Percentiles rank a stretch among this genome's conserved stretches.
Evolutionary conservation across 2,888 invertebrate genomes (phyloP).

Genomic region (Tyria jacobaeae): DNA sequence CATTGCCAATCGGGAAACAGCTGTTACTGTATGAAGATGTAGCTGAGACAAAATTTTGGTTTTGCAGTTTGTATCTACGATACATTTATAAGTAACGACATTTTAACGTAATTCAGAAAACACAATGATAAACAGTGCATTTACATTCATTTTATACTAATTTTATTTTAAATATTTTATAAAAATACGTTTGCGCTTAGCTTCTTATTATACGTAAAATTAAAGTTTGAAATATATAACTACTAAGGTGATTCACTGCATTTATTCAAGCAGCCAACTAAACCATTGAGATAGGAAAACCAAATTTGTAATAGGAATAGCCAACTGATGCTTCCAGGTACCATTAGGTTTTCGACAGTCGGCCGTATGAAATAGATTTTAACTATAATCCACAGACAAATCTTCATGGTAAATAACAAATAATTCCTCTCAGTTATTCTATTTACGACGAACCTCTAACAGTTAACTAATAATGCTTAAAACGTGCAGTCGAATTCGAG

Average conservation of each 20-base stretch:
- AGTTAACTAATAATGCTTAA: neutral
- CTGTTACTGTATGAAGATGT: constrained; percentile 16
- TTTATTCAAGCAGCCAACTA: neutral
- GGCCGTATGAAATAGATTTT: neutral
- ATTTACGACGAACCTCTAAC: neutral
- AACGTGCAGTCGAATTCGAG: neutral
- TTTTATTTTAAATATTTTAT: too few relatives aligned
- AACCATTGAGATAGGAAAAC: neutral
- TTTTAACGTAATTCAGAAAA: neutral
- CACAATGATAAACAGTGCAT: neutral
- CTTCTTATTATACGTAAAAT: too few relatives aligned
- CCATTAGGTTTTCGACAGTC: neutral
- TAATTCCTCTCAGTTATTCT: neutral
- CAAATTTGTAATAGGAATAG: too few relatives aligned
- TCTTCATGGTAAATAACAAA: neutral
- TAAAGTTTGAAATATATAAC: too few relatives aligned
- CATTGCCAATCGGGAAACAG: constrained; percentile 10
- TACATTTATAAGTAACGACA: neutral
- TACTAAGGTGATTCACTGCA: too few relatives aligned
- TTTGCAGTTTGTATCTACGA: constrained; percentile 1
- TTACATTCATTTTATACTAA: too few relatives aligned
- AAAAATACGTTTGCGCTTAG: too few relatives aligned
- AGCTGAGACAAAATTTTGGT: constrained; percentile 6
- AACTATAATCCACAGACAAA: neutral
- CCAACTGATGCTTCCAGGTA: too few relatives aligned